These are phyloP conservation scores for Protosalanx chinensis DNA, from an alignment of 2,797 vertebrate species.

Conservation along the genomic window DNA sequence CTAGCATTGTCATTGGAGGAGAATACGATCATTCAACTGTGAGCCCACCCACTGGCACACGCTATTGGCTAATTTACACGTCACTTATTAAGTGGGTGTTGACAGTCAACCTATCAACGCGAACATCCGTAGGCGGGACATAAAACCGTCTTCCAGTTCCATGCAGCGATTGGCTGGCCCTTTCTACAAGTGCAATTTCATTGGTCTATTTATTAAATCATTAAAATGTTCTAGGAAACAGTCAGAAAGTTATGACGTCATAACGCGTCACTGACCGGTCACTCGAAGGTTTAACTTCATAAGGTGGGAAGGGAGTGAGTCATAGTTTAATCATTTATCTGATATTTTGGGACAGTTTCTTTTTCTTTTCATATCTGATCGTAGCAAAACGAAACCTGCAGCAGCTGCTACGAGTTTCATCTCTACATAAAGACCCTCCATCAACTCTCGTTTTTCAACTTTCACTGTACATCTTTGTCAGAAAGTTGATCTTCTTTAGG, in stretches of 20 bases:
- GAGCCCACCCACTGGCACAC: constrained; percentile 21
- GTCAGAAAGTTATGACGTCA: background rate
- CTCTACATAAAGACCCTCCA: no score
- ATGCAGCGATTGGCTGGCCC: constrained; percentile 16
- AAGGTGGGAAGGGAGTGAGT: background rate
- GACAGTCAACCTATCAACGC: background rate
- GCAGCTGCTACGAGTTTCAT: no score
- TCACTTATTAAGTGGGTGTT: constrained; percentile 5
- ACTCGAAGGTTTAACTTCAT: background rate
- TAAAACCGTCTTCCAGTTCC: background rate
- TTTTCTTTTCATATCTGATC: no score
- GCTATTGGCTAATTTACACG: constrained; percentile 49
- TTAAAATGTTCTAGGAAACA: background rate
- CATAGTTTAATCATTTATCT: background rate
- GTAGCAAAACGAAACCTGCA: no score
- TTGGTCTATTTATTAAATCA: constrained; percentile 12
- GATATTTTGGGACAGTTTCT: no score
- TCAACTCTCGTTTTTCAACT: no score
- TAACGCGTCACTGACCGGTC: background rate
- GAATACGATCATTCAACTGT: constrained; percentile 52
- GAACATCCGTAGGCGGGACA: constrained; percentile 10
- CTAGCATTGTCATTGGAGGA: constrained; percentile 57
- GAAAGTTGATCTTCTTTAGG: no score
- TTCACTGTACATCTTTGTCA: no score
- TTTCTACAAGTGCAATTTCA: background rate